Conservation (phyloP, 2,888 invertebrate species). For the Protophormia terraenovae region DNA sequence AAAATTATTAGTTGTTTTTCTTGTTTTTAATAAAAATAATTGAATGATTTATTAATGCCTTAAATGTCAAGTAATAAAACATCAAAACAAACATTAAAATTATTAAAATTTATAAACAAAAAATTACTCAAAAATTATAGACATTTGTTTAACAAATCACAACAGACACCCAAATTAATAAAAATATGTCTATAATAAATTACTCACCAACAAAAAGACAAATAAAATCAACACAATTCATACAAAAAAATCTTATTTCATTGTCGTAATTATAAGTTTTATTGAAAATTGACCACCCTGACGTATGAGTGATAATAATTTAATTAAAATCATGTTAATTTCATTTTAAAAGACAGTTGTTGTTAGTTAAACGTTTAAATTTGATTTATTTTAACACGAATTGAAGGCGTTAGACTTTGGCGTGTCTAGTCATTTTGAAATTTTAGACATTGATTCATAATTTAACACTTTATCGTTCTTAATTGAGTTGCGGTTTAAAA, state of each 20-base stretch:
- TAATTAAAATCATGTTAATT: constrained; percentile 21
- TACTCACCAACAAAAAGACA: background rate
- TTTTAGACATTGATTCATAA: constrained; percentile 14
- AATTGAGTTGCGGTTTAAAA: background rate
- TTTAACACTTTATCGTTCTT: background rate
- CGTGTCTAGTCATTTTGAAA: background rate
- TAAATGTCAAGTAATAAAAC: background rate
- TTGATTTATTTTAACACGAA: background rate
- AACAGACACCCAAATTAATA: background rate
- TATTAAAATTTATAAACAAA: background rate
- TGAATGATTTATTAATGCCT: background rate
- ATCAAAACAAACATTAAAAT: background rate
- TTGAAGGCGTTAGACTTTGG: background rate
- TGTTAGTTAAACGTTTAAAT: background rate
- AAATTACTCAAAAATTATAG: background rate
- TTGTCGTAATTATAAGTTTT: too few species aligned
- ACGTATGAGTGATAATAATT: constrained; percentile 27
- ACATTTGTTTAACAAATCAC: too few species aligned
- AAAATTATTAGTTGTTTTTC: background rate
- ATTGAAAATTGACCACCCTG: background rate
- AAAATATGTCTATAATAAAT: background rate
- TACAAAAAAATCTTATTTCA: too few species aligned
- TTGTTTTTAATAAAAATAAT: background rate
- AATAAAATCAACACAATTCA: background rate
- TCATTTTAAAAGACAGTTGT: background rate